Conservation (phyloP, 2,113 vertebrate genomes). For the Neolamprologus kungweensis region DNA sequence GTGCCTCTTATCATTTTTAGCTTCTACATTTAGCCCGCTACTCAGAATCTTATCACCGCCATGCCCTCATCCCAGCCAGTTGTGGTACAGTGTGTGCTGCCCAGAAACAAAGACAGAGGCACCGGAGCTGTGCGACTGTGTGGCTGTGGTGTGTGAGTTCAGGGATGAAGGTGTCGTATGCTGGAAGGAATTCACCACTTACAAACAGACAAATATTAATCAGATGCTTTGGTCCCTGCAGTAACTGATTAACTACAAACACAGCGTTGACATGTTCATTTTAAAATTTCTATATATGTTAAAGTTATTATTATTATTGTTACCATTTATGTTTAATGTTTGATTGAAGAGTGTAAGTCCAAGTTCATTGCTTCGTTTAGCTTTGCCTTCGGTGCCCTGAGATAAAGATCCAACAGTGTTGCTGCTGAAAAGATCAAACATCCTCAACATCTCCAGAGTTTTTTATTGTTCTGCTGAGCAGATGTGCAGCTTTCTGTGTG, state of each 20-base stretch:
- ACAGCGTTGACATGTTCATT: rapidly evolving
- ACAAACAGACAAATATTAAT: background rate
- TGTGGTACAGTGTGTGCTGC: background rate
- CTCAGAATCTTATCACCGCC: slow-evolving; percentile 43
- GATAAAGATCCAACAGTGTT: background rate
- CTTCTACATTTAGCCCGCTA: slow-evolving; percentile 53
- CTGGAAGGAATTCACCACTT: slow-evolving; percentile 32
- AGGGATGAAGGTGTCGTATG: background rate
- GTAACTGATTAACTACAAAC: rapidly evolving
- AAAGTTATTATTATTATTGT: background rate
- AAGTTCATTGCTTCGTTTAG: background rate
- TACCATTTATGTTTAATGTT: background rate
- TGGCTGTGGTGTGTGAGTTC: background rate
- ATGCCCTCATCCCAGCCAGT: background rate
- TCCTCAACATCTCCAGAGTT: background rate
- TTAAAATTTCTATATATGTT: background rate
- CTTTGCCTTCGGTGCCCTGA: background rate
- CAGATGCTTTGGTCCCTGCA: rapidly evolving
- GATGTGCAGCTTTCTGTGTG: background rate
- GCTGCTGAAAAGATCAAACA: background rate
- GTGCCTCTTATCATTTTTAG: slow-evolving; percentile 29
- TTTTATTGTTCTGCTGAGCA: rapidly evolving
- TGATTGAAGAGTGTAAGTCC: rapidly evolving
- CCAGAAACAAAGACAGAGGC: background rate
- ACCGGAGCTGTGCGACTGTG: background rate